Evolutionary conservation across 1,140 invertebrate species (phyloP).

Genomic region (Condylostylus longicornis): DNA sequence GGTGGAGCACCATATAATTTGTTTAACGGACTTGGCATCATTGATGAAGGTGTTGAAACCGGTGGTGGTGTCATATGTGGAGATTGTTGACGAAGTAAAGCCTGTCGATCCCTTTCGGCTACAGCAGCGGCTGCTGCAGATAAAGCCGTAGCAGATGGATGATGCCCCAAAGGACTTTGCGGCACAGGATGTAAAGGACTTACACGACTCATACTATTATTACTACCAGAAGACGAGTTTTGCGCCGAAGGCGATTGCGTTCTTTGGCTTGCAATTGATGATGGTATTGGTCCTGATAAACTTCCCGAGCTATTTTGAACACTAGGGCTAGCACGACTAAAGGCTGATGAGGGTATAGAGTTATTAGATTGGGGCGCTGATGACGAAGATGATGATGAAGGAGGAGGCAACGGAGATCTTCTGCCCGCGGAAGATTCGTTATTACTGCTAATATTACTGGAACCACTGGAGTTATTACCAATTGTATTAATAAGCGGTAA

Average conservation of each 20-base stretch:
- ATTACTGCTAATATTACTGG: not conserved
- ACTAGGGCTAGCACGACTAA: conserved; percentile 31
- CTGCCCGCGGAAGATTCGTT: not conserved
- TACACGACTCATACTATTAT: conserved; percentile 26
- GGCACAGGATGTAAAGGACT: conserved; percentile 29
- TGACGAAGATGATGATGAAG: conserved; percentile 19
- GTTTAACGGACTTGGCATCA: conserved; percentile 30
- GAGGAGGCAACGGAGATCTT: conserved; percentile 13
- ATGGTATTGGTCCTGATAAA: conserved; percentile 3
- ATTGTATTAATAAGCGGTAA: conserved; percentile 1
- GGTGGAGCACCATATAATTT: conserved; percentile 30
- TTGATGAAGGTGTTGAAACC: conserved; percentile 31
- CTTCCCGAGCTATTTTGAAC: conserved; percentile 22
- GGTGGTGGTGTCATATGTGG: conserved; percentile 31
- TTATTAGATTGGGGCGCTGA: conserved; percentile 17
- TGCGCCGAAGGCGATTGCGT: conserved; percentile 11
- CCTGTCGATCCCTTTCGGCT: conserved; percentile 30
- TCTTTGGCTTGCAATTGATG: conserved; percentile 16
- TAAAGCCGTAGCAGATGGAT: conserved; percentile 25
- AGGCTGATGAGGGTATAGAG: conserved; percentile 24
- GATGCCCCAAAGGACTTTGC: conserved; percentile 26
- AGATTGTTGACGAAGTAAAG: conserved; percentile 30
- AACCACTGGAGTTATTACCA: too few relatives aligned
- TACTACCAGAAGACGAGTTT: conserved; percentile 19
- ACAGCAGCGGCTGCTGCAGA: conserved; percentile 26